These are phyloP conservation scores for Etheostoma nigrum DNA, from an alignment of 2,797 vertebrate genomes.

Conservation along the genomic window DNA sequence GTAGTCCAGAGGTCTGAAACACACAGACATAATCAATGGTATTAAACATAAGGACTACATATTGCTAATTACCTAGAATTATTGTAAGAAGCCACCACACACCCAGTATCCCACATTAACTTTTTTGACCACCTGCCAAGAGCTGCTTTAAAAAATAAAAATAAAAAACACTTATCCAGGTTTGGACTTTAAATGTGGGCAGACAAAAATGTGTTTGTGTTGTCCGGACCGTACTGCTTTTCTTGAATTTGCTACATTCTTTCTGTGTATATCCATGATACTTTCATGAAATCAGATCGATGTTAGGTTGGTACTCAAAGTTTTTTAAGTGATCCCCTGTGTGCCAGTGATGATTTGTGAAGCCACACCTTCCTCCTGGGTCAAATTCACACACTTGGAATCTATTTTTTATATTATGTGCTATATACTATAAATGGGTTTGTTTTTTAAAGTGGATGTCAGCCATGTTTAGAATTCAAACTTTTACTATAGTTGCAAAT, in stretches of 20 bases:
- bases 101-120: neutral
- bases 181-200: neutral
- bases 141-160: neutral
- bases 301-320: neutral
- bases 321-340: neutral
- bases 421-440: neutral
- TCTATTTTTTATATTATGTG: neutral
- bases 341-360: neutral
- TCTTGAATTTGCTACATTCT: neutral
- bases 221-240: neutral
- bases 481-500: neutral
- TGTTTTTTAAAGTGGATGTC: neutral
- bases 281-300: neutral
- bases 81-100: neutral
- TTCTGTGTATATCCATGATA: neutral
- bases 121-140: neutral
- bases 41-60: neutral
- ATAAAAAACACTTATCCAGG: too few species aligned
- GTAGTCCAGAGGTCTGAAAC: slow-evolving; percentile 90
- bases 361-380: neutral
- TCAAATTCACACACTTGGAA: neutral
- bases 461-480: neutral
- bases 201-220: neutral
- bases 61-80: neutral
- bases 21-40: slow-evolving; percentile 28